Evolutionary conservation across 2,888 invertebrate genomes (phyloP), one percentile per base, ranked within the genome.

Genomic region (Branchellion lobata): DNA sequence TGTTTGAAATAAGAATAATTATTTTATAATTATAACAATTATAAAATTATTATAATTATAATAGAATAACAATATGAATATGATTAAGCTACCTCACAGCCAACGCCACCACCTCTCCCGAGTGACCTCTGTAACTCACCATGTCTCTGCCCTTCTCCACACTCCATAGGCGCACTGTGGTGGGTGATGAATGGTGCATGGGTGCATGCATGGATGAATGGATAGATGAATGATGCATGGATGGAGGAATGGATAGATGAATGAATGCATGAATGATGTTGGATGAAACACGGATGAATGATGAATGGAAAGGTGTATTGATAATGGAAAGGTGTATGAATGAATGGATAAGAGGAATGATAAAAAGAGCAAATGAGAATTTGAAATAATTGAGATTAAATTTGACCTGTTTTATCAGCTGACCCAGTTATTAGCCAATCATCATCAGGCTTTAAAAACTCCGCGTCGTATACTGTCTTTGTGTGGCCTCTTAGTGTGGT

Each of bases 71-170:
- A 40, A 21, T 29, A 57, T 2, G 3, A 24, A n/a, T 24, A 77
- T 3, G 57, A 18, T 8, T 11, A 31, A 18, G 27, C 74, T 77
- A 88, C 88, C 87, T 86, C 69, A 86, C 82, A 85, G 92, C 92
- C 86, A 95, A 90, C 86, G 93, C 93, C 93, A 95, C 96, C 83
- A 96, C 92, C 0, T 95, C 93, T 85, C 93, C 93, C 85, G 91
- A 92, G 87, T 96, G 96, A 40, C 95, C 96, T 84, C 92, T 90
- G 82, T 95, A 98, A 79, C 93, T 93, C 5, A 95, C 96, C 65
- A 96, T 90, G 86, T 96, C 97, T 0, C 93, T 93, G 94, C 96
- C 96, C 40, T 94, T 94, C 84, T 95, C 93, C 73, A 98, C 89
- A 57, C 96, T 96, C 99, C 99, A 99, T 77, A 99, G 89, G 34